A percentile compares a stretch with the other conserved stretches of the same genome.
phyloP scores from a whole-genome alignment of 1,140 invertebrate genomes.

The Phthorimaea operculella region DNA sequence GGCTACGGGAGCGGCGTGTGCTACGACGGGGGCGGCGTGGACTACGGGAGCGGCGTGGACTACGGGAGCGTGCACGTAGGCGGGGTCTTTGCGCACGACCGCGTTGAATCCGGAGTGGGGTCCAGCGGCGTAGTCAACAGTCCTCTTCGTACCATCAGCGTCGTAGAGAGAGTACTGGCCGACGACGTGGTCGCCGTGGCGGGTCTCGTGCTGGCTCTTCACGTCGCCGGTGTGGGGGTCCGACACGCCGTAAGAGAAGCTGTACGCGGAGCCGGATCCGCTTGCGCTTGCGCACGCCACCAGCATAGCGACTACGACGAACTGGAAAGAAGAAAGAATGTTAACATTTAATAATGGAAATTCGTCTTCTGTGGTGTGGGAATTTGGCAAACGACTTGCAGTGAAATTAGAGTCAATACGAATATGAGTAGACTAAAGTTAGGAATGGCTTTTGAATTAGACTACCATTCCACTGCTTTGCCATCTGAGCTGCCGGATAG shows the following conservation, averaged over 20 bases:
- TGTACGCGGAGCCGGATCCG: background rate
- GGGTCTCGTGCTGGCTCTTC: constrained; percentile 64
- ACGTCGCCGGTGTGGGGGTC: constrained; percentile 67
- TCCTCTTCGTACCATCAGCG: constrained; percentile 62
- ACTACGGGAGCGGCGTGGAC: background rate
- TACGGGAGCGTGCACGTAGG: background rate
- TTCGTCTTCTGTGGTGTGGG: too few relatives aligned
- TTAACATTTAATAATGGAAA: too few relatives aligned
- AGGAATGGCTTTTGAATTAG: background rate
- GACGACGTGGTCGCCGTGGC: constrained; percentile 68
- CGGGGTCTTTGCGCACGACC: constrained; percentile 40
- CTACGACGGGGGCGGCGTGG: background rate
- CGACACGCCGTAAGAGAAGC: constrained; percentile 60
- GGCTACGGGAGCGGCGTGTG: background rate
- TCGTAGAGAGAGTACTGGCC: constrained; percentile 65
- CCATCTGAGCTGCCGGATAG: too few relatives aligned
- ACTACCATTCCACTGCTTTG: too few relatives aligned
- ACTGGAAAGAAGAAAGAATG: background rate
- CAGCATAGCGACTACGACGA: constrained; percentile 1
- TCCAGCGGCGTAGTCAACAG: constrained; percentile 64
- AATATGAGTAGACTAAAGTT: background rate
- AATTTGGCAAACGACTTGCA: too few relatives aligned
- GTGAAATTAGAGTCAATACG: too few relatives aligned
- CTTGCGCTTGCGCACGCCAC: background rate
- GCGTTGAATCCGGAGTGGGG: constrained; percentile 57